These are phyloP conservation scores for Saiga tatarica DNA, from an alignment of 2,113 vertebrate species.

Conservation along the genomic window DNA sequence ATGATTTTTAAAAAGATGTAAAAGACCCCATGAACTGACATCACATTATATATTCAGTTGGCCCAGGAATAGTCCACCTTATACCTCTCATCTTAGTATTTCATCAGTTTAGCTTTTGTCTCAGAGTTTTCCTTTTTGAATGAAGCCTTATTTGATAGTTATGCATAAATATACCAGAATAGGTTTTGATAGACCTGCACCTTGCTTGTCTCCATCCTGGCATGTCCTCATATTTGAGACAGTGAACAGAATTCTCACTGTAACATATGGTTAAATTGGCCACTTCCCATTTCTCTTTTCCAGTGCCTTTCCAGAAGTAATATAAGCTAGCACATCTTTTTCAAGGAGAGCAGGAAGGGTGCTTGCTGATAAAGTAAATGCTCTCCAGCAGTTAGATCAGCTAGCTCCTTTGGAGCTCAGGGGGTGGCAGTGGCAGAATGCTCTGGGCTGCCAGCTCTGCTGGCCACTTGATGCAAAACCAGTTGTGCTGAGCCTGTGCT, in stretches of 20 bases:
- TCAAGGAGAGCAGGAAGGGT: background rate
- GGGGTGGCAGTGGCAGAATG: background rate
- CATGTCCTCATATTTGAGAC: background rate
- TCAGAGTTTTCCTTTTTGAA: conserved; percentile 27
- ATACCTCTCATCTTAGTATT: background rate
- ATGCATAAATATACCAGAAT: background rate
- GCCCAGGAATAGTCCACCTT: background rate
- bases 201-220: conserved; percentile 6
- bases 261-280: background rate
- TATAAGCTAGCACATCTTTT: conserved; percentile 26
- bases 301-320: background rate
- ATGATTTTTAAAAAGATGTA: background rate
- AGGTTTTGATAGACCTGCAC: background rate
- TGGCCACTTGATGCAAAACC: background rate
- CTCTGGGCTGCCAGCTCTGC: background rate
- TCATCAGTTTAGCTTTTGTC: background rate
- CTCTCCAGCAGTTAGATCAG: background rate
- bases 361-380: background rate
- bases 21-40: background rate
- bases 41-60: background rate
- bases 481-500: background rate
- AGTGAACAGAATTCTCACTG: conserved; percentile 14
- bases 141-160: conserved; percentile 14
- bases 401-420: background rate
- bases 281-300: conserved; percentile 6